Conservation (phyloP, 2,888 invertebrate species). For the Silvanus unidentatus region DNA sequence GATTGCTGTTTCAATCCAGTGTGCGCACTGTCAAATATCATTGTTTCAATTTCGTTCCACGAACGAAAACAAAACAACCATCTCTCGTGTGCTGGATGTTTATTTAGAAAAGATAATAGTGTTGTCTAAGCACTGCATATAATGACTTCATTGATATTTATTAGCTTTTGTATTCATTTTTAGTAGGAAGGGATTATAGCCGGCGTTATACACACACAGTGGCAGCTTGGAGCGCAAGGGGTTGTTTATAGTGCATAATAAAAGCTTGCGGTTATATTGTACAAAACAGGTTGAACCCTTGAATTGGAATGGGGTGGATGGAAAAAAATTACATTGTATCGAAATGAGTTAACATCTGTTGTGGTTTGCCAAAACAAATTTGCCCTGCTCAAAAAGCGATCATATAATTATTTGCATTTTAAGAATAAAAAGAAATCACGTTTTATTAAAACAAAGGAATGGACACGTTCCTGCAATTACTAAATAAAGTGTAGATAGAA, state of each 20-base stretch:
- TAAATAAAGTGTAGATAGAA: no score
- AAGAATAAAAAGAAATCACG: no score
- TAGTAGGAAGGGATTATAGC: constrained; percentile 19
- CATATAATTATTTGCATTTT: no score
- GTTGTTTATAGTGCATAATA: not conserved
- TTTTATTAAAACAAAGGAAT: no score
- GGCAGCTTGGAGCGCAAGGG: constrained; percentile 12
- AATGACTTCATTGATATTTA: constrained; percentile 28
- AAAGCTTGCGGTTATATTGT: not conserved
- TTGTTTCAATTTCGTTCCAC: no score
- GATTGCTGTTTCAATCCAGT: no score
- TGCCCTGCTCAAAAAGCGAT: no score
- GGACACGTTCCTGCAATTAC: no score
- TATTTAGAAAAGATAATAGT: no score
- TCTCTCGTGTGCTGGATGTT: no score
- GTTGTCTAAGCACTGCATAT: constrained; percentile 3
- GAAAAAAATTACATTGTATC: not conserved
- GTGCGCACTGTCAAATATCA: no score
- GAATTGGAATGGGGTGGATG: constrained; percentile 11
- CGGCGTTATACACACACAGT: constrained; percentile 13
- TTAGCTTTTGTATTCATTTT: constrained; percentile 19
- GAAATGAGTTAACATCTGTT: constrained; percentile 31
- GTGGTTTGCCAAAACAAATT: constrained; percentile 30
- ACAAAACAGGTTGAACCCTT: not conserved
- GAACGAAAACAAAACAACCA: no score